Base-by-base conservation (phyloP, 2,888 invertebrate species). In the Lycocerus yunnanus region DNA sequence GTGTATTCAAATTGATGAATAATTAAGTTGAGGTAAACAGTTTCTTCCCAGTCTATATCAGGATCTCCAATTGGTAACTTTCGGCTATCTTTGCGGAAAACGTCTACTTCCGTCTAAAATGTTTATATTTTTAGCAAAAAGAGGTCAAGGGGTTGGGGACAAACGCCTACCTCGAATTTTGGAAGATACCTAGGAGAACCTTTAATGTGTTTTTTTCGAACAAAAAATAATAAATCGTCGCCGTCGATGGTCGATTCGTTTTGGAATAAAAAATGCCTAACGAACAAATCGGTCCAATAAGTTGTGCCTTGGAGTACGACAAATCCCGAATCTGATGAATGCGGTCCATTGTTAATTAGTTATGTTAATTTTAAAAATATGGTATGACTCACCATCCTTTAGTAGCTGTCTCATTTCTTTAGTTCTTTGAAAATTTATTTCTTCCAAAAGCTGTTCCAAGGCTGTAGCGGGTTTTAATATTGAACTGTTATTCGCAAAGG, bases 1-100 rank as follows among this genome's bases (percentile, higher is more conserved):
- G 96, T 97, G 88, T 99, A 99, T 87, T 99, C 97, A 88, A 99
- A 96, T 90, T 99, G 98, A 88, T 99, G 99, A 86, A 99, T 95
- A 83, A 99, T 94, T 87, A 99, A 91, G 89, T 99, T 99, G 81
- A 99, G 91, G 89, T 98, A 99, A 79, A 99, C 97, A 73, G 98
- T 99, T 90, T 99, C 99, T 88, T 99, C 98, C 99, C 99, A 99
- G 88, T 99, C 98, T 83, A 98, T 94, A 85, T 96, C 96, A 61
- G 95, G 95, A 89, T 99, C 98, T 76, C 97, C 97, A 84, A 98
- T 95, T 69, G 99, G 99, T 84, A 98, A 90, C 88, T 98, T 97
- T 85, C 97, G 94, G 84, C 98, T 98, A 88, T 98, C 97, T 88
- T 97, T 96, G 79, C 99, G 93, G 89, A 97, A 98, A 79, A 99